These are phyloP conservation scores for Noctuana brunneofusca DNA, from an alignment of 2,888 invertebrate genomes.

Conservation along the genomic window DNA sequence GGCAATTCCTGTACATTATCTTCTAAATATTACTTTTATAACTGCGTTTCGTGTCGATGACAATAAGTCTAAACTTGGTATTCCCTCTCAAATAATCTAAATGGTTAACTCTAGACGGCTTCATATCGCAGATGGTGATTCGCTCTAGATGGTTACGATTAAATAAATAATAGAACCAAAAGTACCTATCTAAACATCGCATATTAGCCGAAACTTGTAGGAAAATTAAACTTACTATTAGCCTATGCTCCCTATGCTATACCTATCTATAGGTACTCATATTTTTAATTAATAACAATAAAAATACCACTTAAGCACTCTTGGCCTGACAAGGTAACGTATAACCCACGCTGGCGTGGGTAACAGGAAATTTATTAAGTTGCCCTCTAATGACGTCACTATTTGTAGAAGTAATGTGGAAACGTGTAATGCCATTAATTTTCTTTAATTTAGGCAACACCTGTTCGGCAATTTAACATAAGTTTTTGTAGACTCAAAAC, in stretches of 20 bases:
- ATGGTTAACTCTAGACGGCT: slow-evolving; percentile 53
- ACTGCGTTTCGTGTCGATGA: neutral
- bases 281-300: neutral
- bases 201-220: neutral
- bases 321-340: neutral
- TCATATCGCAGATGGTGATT: slow-evolving; percentile 6
- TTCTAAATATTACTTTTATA: neutral
- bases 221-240: neutral
- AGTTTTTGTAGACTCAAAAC: neutral
- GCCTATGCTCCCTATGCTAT: too few species aligned
- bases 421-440: neutral
- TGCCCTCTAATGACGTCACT: slow-evolving; percentile 2
- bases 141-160: slow-evolving; percentile 62
- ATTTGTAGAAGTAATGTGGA: neutral
- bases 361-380: slow-evolving; percentile 9
- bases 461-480: neutral
- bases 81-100: slow-evolving; percentile 50
- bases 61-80: neutral
- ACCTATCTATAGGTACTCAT: neutral
- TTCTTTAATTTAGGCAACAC: slow-evolving; percentile 3
- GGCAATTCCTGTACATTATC: neutral
- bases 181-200: neutral
- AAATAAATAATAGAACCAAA: neutral
- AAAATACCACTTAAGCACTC: neutral
- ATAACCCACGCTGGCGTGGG: neutral